Evolutionary conservation across 2,888 invertebrate species (phyloP).

Genomic region (Thera obeliscata): DNA sequence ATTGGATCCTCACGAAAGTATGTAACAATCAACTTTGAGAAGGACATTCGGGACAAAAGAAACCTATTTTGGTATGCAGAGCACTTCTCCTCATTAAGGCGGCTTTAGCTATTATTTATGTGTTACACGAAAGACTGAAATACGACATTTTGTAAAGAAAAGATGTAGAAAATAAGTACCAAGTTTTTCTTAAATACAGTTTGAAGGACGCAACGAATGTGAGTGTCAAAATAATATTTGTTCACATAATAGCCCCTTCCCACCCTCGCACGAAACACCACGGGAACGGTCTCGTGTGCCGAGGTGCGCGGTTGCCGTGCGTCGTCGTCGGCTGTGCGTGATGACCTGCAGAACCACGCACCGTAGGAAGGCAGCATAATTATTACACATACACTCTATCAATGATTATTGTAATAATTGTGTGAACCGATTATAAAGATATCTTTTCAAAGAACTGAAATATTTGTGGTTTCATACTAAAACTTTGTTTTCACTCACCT

Average conservation of each 20-base stretch:
- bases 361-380: background rate
- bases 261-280: no score
- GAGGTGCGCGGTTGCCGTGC: no score
- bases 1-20: conserved; percentile 38
- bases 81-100: conserved; percentile 55
- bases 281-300: no score
- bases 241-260: background rate
- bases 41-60: conserved; percentile 46
- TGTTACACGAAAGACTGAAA: conserved; percentile 48
- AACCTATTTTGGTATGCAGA: conserved; percentile 52
- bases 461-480: no score
- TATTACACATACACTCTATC: background rate
- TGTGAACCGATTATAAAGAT: no score
- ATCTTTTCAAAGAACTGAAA: no score
- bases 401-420: background rate
- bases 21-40: conserved; percentile 42
- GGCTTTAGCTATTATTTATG: conserved; percentile 55
- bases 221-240: background rate
- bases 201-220: no score
- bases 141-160: conserved; percentile 9
- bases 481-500: no score
- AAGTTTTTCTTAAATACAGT: background rate
- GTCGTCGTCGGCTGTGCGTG: no score
- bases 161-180: background rate
- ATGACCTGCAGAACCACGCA: no score